A percentile compares a stretch with the other conserved stretches of the same genome.
Evolutionary conservation across 1,140 invertebrate species (phyloP).

Genomic region (Drosophila nigromelanica): DNA sequence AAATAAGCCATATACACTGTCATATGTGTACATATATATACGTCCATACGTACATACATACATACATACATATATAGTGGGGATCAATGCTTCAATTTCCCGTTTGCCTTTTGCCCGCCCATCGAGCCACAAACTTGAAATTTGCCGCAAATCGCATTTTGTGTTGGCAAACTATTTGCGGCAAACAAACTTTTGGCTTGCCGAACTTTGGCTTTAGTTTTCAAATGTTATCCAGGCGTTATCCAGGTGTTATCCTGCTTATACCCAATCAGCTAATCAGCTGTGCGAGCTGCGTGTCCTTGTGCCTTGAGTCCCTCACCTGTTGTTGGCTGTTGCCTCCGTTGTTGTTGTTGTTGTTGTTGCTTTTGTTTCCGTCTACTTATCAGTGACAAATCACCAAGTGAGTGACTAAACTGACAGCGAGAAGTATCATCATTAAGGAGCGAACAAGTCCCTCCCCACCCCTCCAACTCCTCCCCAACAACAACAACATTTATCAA

Average conservation of each 20-base stretch:
- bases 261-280: conserved; percentile 40
- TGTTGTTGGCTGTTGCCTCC: conserved; percentile 26
- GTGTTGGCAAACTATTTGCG: conserved; percentile 8
- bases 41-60: background rate
- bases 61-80: background rate
- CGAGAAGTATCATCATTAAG: conserved; percentile 78
- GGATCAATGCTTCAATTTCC: background rate
- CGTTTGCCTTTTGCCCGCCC: background rate
- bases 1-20: background rate
- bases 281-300: conserved; percentile 4
- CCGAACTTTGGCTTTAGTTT: background rate
- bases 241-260: conserved; percentile 28
- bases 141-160: conserved; percentile 17
- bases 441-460: conserved; percentile 34
- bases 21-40: background rate
- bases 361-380: conserved; percentile 30
- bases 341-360: conserved; percentile 6
- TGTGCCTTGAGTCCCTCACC: conserved; percentile 29
- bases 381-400: conserved; percentile 74
- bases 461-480: conserved; percentile 1
- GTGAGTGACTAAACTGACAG: conserved; percentile 62
- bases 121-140: conserved; percentile 1
- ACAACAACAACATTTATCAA: conserved; percentile 65
- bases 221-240: background rate
- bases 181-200: conserved; percentile 6